Conservation (phyloP, 2,113 vertebrate genomes). For the Prinia subflava region DNA sequence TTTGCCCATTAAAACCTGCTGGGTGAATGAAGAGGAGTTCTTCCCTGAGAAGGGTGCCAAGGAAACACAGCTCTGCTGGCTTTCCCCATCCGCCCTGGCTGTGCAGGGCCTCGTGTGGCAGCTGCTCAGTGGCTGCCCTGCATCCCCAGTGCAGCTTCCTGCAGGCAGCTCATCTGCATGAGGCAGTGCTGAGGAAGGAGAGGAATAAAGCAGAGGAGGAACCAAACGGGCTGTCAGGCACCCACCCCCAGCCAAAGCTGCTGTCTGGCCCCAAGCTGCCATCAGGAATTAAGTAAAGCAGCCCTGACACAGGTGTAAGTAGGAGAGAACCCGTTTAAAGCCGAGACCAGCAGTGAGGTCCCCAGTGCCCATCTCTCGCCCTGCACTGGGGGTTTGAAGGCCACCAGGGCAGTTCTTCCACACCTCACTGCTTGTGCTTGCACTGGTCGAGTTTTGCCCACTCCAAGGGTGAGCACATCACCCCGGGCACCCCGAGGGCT, state of each 20-base stretch:
- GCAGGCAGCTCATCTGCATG: background rate
- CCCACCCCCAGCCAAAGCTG: background rate
- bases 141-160: background rate
- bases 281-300: background rate
- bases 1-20: background rate
- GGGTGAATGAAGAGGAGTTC: background rate
- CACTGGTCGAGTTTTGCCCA: background rate
- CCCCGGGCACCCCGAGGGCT: rapidly evolving
- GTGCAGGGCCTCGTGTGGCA: rapidly evolving
- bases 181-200: background rate
- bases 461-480: rapidly evolving
- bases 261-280: background rate
- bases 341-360: background rate
- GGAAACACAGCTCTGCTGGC: rapidly evolving
- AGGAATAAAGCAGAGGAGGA: background rate
- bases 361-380: background rate
- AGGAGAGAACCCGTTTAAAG: background rate
- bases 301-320: rapidly evolving
- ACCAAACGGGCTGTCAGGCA: background rate
- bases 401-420: background rate
- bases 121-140: background rate
- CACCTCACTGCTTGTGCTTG: background rate
- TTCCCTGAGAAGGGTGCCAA: background rate
- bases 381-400: background rate
- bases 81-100: background rate